Percentiles rank a stretch among this genome's conserved stretches.
These are phyloP conservation scores for Chiropotes sagulatus DNA, from an alignment of 2,797 vertebrate species.

Conservation along the genomic window DNA sequence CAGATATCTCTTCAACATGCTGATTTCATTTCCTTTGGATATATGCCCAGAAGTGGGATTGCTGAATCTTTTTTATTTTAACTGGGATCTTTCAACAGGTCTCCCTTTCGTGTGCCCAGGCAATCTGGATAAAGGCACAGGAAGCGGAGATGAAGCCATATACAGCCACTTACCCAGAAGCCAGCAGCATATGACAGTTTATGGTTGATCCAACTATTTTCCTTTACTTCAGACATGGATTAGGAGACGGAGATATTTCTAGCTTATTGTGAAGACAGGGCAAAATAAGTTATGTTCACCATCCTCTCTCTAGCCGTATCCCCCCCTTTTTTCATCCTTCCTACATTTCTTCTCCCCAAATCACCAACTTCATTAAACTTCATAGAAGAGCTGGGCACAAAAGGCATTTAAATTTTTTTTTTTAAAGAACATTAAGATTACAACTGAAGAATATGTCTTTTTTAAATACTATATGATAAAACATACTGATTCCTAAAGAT, in stretches of 20 bases:
- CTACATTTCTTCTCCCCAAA: background rate
- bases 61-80: conserved; percentile 76
- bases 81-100: conserved; percentile 86
- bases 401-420: background rate
- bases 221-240: conserved; percentile 81
- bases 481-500: background rate
- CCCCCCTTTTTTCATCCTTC: background rate
- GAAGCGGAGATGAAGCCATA: conserved; percentile 29
- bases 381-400: background rate
- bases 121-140: conserved; percentile 78
- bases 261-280: conserved; percentile 82
- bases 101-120: conserved; percentile 82
- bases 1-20: background rate
- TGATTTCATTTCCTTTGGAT: background rate
- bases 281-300: background rate
- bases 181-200: conserved; percentile 33
- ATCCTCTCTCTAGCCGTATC: background rate
- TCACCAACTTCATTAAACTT: background rate
- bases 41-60: background rate
- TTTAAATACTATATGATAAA: conserved; percentile 47
- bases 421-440: conserved; percentile 41
- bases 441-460: conserved; percentile 71
- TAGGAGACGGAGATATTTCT: conserved; percentile 83
- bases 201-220: conserved; percentile 76
- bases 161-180: conserved; percentile 66